Base-by-base conservation (phyloP, 2,797 vertebrate species). In the Thripadectes ignobilis region DNA sequence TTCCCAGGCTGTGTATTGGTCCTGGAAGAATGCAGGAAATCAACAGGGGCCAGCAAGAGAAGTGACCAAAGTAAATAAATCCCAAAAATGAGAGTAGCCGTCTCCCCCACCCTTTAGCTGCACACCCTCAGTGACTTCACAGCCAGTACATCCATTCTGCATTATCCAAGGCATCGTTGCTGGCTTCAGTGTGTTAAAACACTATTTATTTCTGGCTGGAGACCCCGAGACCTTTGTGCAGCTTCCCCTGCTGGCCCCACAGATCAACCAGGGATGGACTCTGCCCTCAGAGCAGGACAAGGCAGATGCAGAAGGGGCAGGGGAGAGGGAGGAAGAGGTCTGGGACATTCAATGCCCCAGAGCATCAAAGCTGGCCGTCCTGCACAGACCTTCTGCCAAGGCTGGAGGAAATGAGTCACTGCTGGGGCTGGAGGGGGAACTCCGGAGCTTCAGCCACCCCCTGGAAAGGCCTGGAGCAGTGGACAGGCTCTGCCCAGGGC, bases 381-480 rank as follows among this genome's bases (percentile, higher is more conserved):
- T 1, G 3, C 49, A 17, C 34, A 43, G 48, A 30, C 75, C 52
- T 73, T 11, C 62, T 54, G 94, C 89, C 95, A 88, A 88, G 88
- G 85, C 76, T 8, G 18, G 66, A 94, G 94, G 92, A 93, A 95
- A 51, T 96, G 95, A 97, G 77, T 95, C 94, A 96, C 46, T 51
- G 72, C 87, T 26, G 75, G 71, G 65, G 76, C 61, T 41, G 61
- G 48, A 52, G n/a, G 22, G 43, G 43, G 24, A 54, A 54, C 65
- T 59, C 19, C 2, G 0, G 46, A 85, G 83, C 21, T 84, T 1
- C 5, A 67, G 80, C 32, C 75, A 85, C 80, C 95, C 95, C 90
- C 80, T 95, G 85, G 88, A 91, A 94, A 27, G 90, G 91, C 88
- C 91, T 69, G 80, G 72, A 95, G 93, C 93, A 85, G 79, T 1